Evolutionary conservation across 2,797 vertebrate genomes (phyloP).

Genomic region (Enteromius treurensis): DNA sequence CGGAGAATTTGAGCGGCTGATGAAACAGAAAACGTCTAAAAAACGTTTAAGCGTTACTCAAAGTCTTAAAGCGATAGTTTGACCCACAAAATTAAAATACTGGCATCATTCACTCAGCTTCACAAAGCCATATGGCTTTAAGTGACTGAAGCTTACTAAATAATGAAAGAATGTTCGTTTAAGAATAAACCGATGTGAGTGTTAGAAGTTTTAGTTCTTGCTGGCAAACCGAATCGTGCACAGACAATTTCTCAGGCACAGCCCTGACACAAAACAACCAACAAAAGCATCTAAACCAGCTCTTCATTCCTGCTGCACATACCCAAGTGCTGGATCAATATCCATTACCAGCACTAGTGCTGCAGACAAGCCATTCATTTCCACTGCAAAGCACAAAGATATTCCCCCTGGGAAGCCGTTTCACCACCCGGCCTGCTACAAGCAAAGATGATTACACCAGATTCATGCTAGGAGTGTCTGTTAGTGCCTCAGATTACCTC

Average conservation of each 20-base stretch:
- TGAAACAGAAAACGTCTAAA: neutral
- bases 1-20: neutral
- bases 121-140: neutral
- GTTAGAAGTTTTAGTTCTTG: neutral
- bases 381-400: conserved; percentile 53
- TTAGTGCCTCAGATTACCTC: conserved; percentile 46
- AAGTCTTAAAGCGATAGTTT: neutral
- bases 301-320: conserved; percentile 53
- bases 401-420: conserved; percentile 47
- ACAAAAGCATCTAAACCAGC: conserved; percentile 50
- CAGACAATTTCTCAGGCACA: conserved; percentile 9
- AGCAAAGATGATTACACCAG: conserved; percentile 51
- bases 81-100: neutral
- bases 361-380: conserved; percentile 65
- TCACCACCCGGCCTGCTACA: conserved; percentile 46
- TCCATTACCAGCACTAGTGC: conserved; percentile 62
- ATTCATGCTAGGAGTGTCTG: conserved; percentile 45
- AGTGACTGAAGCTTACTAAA: neutral
- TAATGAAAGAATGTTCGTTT: neutral
- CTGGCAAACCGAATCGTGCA: neutral
- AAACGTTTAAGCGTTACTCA: neutral
- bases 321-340: conserved; percentile 62
- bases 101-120: neutral
- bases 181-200: neutral
- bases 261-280: conserved; percentile 22